A percentile compares a stretch with the other conserved stretches of the same genome.
Evolutionary conservation across 2,888 invertebrate species (phyloP).

Genomic region (Perdita meconis): DNA sequence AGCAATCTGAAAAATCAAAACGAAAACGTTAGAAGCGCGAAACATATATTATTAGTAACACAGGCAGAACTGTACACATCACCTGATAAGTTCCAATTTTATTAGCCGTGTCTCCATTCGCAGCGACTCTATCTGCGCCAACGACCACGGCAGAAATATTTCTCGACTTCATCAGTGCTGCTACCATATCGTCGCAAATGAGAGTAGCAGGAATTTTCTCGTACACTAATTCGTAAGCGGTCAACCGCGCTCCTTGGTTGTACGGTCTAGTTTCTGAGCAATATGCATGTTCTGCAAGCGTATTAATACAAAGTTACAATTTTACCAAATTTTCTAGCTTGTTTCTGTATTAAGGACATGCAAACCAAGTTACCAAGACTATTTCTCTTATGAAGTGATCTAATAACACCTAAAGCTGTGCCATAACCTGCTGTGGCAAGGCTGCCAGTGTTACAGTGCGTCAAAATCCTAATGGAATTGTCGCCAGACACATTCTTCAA

Average conservation of each 20-base stretch:
- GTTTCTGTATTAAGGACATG: slow-evolving; percentile 30
- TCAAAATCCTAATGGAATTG: slow-evolving; percentile 90
- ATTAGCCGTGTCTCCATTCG: slow-evolving; percentile 99
- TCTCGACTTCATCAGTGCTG: slow-evolving; percentile 93
- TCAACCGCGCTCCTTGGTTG: slow-evolving; percentile 97
- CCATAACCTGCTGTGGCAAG: slow-evolving; percentile 99
- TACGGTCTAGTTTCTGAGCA: slow-evolving; percentile 99
- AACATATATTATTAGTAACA: neutral
- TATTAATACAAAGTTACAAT: slow-evolving; percentile 2
- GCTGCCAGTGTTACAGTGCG: slow-evolving; percentile 99
- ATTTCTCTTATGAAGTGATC: slow-evolving; percentile 90
- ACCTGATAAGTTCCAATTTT: slow-evolving; percentile 98
- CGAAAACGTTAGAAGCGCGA: neutral
- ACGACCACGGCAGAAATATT: slow-evolving; percentile 97
- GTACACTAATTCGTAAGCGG: slow-evolving; percentile 97
- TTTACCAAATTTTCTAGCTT: neutral
- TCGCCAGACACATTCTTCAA: slow-evolving; percentile 87
- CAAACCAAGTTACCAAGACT: slow-evolving; percentile 88
- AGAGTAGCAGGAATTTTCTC: slow-evolving; percentile 96
- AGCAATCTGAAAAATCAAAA: slow-evolving; percentile 87
- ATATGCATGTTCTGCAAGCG: slow-evolving; percentile 91
- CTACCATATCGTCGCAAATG: slow-evolving; percentile 98
- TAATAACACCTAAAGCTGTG: slow-evolving; percentile 98
- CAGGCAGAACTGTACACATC: slow-evolving; percentile 3
- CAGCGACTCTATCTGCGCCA: slow-evolving; percentile 97